Evolutionary conservation across 2,888 invertebrate species (phyloP), one percentile per base, ranked within the genome.

Genomic region (Prionchulus punctatus): DNA sequence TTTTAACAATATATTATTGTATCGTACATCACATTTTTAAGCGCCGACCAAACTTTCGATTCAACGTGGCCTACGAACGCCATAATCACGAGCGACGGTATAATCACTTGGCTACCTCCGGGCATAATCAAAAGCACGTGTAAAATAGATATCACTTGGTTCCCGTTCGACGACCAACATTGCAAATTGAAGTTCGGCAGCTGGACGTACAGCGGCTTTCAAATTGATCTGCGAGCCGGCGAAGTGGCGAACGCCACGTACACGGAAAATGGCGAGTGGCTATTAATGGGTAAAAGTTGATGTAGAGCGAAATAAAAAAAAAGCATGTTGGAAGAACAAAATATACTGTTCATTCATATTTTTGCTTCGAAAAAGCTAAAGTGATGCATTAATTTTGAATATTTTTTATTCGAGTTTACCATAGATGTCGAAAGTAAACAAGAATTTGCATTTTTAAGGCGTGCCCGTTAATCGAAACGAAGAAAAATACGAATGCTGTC

Each of bases 251-350:
- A 87, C 72, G 87, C 86, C 79, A 90, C 85, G 79, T 98, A 92
- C 80, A 92, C 94, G 72, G 85, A 89, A 67, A 98, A 96, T 77
- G 96, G 96, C 73, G 96, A 96, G 80, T 96, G 96, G 96, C 89
- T 92, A 78, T 81, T 96, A 68, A 81, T 55, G 30, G n/a, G n/a
- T n/a, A n/a, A n/a, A n/a, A n/a, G n/a, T n/a, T n/a, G n/a, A n/a
- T n/a, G n/a, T n/a, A n/a, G n/a, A n/a, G n/a, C n/a, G n/a, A n/a
- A n/a, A n/a, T n/a, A n/a, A n/a, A n/a, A n/a, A n/a, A n/a, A n/a
- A n/a, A n/a, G n/a, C n/a, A n/a, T n/a, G n/a, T n/a, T n/a, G n/a
- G n/a, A n/a, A n/a, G n/a, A n/a, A n/a, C n/a, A n/a, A n/a, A n/a
- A n/a, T n/a, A n/a, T n/a, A n/a, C n/a, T n/a, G n/a, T n/a, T n/a